Base-by-base conservation (phyloP, 2,888 invertebrate genomes). In the Actias luna region DNA sequence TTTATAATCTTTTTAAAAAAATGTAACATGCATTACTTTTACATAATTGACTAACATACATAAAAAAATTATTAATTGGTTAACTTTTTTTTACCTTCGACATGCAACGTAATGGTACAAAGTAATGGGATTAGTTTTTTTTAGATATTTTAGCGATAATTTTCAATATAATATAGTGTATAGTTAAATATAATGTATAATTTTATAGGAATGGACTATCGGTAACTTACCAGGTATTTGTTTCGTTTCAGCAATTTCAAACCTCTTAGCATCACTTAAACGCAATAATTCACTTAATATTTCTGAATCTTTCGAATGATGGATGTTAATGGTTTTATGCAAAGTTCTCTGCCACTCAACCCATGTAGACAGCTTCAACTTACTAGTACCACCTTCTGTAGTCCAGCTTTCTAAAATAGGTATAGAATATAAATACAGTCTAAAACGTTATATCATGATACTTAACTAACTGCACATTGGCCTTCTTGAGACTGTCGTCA, bases 251-350 rank as follows among this genome's bases (percentile, higher is more conserved):
- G 92, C 87, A 67, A 92, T 72, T 60, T 93, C 89, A 65, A 88
- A 93, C 66, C 92, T 79, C 72, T 91, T 93, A 0, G 87, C 85
- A 69, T 93, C 93, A 35, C 93, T 88, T 62, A 85, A 89, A 67
- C 93, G 88, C 27, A 94, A 76, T 27, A 94, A 71, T 22, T 88
- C 83, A 5, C 87, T 79, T 18, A 94, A 77, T 58, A 92, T 82
- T 68, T 91, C 83, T 1, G 89, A 82, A 65, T 92, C 87, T 52
- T 69, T 80, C 0, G 94, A 93, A 78, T 93, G 93, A 1, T 82
- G 82, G 22, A 94, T 74, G 62, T 84, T 84, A 1, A 88, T 79
- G 12, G 87, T 87, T 63, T 85, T 85, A 67, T 94, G 94, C 59
- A 88, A 71, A 25, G 76, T 87, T 68, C 93, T 82, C 69, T 93